Conservation (phyloP, 1,140 invertebrate genomes). For the Drosophila pachea region DNA sequence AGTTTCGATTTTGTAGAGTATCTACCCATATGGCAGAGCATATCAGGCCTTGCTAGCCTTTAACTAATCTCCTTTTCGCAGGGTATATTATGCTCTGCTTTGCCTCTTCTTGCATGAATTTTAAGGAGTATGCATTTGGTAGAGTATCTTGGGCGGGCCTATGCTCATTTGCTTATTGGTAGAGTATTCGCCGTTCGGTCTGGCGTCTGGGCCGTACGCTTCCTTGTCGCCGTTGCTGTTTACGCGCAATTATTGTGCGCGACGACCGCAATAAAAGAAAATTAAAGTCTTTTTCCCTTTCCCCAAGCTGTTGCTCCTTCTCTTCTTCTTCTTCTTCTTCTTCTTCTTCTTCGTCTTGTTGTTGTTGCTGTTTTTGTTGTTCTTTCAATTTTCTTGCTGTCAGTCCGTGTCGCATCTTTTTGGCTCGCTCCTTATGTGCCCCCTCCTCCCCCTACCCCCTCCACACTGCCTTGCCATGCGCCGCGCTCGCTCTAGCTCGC, state of each 20-base stretch:
- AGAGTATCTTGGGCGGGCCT: too few relatives aligned
- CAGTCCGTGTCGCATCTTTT: constrained; percentile 43
- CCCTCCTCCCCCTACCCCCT: too few relatives aligned
- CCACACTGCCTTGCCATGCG: too few relatives aligned
- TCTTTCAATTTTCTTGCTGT: constrained; percentile 44
- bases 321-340: not conserved
- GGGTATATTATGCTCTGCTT: too few relatives aligned
- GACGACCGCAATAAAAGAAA: constrained; percentile 73
- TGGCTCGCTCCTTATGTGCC: constrained; percentile 30
- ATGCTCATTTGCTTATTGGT: not conserved
- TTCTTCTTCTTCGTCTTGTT: not conserved
- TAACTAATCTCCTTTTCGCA: too few relatives aligned
- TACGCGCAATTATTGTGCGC: constrained; percentile 68
- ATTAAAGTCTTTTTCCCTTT: constrained; percentile 64
- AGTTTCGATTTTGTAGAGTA: too few relatives aligned
- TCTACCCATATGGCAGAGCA: too few relatives aligned
- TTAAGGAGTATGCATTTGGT: too few relatives aligned
- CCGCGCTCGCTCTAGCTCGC: constrained; percentile 3
- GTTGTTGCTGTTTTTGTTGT: constrained; percentile 2
- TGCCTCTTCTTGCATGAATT: not conserved
- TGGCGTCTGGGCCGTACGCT: too few relatives aligned
- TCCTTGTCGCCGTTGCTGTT: constrained; percentile 38
- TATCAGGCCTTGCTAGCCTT: too few relatives aligned
- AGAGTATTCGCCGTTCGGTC: not conserved
- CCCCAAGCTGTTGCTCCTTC: not conserved